These are phyloP conservation scores for Mythimna loreyi DNA, from an alignment of 2,888 invertebrate species.

Conservation along the genomic window DNA sequence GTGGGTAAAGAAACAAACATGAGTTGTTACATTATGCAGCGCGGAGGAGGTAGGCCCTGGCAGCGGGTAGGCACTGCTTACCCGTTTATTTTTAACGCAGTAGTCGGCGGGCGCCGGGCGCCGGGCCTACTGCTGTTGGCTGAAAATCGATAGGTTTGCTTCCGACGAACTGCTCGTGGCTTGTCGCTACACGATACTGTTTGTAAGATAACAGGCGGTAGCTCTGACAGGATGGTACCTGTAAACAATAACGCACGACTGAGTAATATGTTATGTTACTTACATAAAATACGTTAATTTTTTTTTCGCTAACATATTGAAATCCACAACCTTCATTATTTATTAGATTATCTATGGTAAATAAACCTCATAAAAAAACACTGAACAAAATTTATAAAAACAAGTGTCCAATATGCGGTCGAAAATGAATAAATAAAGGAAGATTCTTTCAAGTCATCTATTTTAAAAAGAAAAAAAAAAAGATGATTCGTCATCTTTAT, in stretches of 20 bases:
- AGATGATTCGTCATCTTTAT: background rate
- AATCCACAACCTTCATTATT: no score
- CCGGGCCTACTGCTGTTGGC: conserved; percentile 55
- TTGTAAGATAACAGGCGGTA: conserved; percentile 32
- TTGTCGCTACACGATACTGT: conserved; percentile 23
- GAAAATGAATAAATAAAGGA: no score
- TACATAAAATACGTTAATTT: no score
- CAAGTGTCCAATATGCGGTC: no score
- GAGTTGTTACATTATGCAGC: conserved; percentile 56
- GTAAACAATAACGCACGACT: conserved; percentile 23
- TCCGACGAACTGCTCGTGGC: conserved; percentile 36
- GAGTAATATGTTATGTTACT: background rate
- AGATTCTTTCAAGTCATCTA: no score
- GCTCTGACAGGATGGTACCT: conserved; percentile 7
- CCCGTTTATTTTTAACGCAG: conserved; percentile 71
- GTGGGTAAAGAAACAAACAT: conserved; percentile 41
- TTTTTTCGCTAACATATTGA: no score
- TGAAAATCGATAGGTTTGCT: conserved; percentile 76
- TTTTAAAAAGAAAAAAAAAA: no score
- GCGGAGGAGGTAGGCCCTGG: conserved; percentile 42
- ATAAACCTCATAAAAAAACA: no score
- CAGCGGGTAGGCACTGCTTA: conserved; percentile 61
- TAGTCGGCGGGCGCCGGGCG: conserved; percentile 51
- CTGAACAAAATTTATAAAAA: no score
- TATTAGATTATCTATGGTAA: no score